A percentile compares a stretch with the other conserved stretches of the same genome.
Conservation (phyloP, 1,140 invertebrate species). For the Brachionus koreanus region DNA sequence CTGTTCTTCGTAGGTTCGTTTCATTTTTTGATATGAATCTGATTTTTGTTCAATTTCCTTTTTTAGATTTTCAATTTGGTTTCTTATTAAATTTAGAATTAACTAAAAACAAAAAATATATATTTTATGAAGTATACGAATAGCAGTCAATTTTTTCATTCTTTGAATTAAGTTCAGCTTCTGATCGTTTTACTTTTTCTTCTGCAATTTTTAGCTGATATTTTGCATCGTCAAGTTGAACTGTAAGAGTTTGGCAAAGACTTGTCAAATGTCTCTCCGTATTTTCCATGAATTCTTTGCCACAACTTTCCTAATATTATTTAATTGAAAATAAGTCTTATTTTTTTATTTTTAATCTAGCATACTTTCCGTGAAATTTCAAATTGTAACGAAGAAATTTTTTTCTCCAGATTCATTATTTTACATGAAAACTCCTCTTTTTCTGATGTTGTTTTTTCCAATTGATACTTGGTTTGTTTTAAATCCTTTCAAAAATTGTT, state of each 20-base stretch:
- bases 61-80: slow-evolving; percentile 31
- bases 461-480: neutral
- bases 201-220: neutral
- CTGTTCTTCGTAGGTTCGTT: slow-evolving; percentile 30
- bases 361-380: neutral
- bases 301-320: neutral
- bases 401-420: neutral
- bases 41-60: slow-evolving; percentile 26
- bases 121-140: neutral
- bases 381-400: neutral
- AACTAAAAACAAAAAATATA: neutral
- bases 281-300: neutral
- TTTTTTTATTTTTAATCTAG: neutral
- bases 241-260: slow-evolving; percentile 22
- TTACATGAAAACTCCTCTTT: slow-evolving; percentile 19
- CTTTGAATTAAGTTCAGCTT: neutral
- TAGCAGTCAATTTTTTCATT: slow-evolving; percentile 16
- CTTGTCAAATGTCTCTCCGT: slow-evolving; percentile 38
- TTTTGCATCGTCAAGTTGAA: slow-evolving; percentile 16
- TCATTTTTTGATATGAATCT: slow-evolving; percentile 36
- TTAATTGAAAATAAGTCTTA: neutral
- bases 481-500: neutral
- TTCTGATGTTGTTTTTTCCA: neutral
- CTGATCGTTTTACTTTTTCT: slow-evolving; percentile 5
- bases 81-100: neutral